Base-by-base conservation (phyloP, 1,140 invertebrate genomes). In the Nasonia vitripennis region DNA sequence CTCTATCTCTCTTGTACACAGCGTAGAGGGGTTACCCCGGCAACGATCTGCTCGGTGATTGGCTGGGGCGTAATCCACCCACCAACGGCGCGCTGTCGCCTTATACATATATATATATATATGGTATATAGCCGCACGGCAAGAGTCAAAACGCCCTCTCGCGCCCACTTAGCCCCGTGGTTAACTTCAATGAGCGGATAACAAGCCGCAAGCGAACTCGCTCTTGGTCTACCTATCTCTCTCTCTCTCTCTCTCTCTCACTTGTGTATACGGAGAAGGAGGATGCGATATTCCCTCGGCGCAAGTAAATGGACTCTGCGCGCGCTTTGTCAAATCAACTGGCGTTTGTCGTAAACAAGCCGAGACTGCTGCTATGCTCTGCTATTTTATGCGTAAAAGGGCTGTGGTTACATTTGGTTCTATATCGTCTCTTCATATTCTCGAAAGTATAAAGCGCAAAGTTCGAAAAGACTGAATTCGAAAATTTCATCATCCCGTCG, bases 121-220 rank as follows among this genome's bases (percentile, higher is more conserved):
- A 73, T 78, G n/a, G 20, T 3, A 7, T 3, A 34, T n/a, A 55
- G 70, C 45, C 51, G 41, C 31, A 70, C 70, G 27, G 45, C 78
- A 37, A 75, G 37, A 62, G 77, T 87, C 87, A 87, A 87, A 87
- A 78, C 83, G 83, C 23, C 86, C 81, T 82, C 78, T 82, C 78
- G 87, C 89, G 89, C 89, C 88, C 90, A 93, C 92, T 93, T 93
- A 93, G 92, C 92, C 91, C 89, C 91, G 91, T 93, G 91, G 92
- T 93, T 93, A 93, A 91, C 93, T 93, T 93, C 93, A 93, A 93
- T 92, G 91, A 93, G 92, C 92, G 91, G 91, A 92, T 93, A 93
- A 93, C 93, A 92, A 93, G 92, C 91, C 91, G 89, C 90, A 37
- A 20, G 62, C 82, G 27, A 73, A 34, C 27, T 37, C 27, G 23